These are phyloP conservation scores for Hetaerina americana DNA, from an alignment of 1,140 invertebrate species.

Conservation along the genomic window DNA sequence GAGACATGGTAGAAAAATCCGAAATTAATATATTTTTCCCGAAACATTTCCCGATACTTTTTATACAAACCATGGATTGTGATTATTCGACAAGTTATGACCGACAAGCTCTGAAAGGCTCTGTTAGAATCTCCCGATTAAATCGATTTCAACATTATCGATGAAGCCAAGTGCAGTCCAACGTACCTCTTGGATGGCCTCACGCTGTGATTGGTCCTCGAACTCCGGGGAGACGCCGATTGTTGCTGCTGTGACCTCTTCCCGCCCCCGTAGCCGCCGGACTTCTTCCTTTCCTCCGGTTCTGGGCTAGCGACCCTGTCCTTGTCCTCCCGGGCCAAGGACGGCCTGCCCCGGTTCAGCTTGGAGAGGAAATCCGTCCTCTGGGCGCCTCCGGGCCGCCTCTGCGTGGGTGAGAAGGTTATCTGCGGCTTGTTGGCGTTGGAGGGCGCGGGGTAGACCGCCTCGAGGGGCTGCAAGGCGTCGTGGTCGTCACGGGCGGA, in stretches of 20 bases:
- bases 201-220: neutral
- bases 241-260: neutral
- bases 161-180: no score
- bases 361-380: constrained; percentile 2
- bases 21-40: no score
- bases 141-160: no score
- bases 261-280: neutral
- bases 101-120: no score
- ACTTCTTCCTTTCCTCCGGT: neutral
- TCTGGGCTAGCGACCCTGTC: neutral
- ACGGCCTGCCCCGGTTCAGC: neutral
- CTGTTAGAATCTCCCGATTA: no score
- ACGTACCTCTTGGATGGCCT: constrained; percentile 1
- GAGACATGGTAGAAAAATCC: no score
- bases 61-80: no score
- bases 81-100: no score
- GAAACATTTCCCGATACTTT: no score
- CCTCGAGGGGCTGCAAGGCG: constrained; percentile 30
- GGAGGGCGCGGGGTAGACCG: constrained; percentile 28
- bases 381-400: neutral
- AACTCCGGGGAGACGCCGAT: no score
- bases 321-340: neutral
- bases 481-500: constrained; percentile 36
- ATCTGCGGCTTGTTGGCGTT: constrained; percentile 31
- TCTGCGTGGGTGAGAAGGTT: constrained; percentile 32